A percentile compares a stretch with the other conserved stretches of the same genome.
Evolutionary conservation across 2,888 invertebrate species (phyloP).

Genomic region (Drosophila ustulata): DNA sequence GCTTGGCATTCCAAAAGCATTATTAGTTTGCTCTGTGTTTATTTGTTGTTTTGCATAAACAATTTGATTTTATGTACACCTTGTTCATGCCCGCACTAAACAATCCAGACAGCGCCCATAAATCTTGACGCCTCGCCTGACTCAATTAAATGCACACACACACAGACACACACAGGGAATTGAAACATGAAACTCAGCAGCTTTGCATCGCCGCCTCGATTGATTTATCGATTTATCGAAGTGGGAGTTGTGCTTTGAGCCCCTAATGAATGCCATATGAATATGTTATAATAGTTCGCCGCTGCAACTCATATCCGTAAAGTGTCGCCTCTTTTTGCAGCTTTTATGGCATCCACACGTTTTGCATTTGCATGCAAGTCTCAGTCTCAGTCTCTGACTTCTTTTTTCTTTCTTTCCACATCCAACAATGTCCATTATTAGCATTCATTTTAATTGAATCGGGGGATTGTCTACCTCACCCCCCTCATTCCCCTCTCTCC

Average conservation of each 20-base stretch:
- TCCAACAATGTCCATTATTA: conserved; percentile 16
- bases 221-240: conserved; percentile 53
- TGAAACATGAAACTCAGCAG: conserved; percentile 40
- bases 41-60: conserved; percentile 69
- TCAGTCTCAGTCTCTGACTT: neutral
- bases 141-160: conserved; percentile 44
- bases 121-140: conserved; percentile 63
- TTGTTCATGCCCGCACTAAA: conserved; percentile 39
- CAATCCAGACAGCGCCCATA: conserved; percentile 56
- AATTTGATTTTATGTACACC: conserved; percentile 64
- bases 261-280: conserved; percentile 43
- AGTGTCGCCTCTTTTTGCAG: conserved; percentile 53
- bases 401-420: neutral
- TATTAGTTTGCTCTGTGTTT: conserved; percentile 30
- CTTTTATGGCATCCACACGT: conserved; percentile 63
- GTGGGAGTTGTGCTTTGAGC: conserved; percentile 43
- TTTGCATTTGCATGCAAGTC: conserved; percentile 49
- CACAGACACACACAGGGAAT: conserved; percentile 3
- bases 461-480: conserved; percentile 18
- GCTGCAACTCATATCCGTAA: conserved; percentile 39
- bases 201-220: conserved; percentile 42
- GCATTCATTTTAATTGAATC: conserved; percentile 44
- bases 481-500: neutral
- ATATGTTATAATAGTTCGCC: neutral
- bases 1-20: conserved; percentile 63